A percentile compares a stretch with the other conserved stretches of the same genome.
Conservation (phyloP, 2,113 vertebrate species). For the Leiothrix lutea region DNA sequence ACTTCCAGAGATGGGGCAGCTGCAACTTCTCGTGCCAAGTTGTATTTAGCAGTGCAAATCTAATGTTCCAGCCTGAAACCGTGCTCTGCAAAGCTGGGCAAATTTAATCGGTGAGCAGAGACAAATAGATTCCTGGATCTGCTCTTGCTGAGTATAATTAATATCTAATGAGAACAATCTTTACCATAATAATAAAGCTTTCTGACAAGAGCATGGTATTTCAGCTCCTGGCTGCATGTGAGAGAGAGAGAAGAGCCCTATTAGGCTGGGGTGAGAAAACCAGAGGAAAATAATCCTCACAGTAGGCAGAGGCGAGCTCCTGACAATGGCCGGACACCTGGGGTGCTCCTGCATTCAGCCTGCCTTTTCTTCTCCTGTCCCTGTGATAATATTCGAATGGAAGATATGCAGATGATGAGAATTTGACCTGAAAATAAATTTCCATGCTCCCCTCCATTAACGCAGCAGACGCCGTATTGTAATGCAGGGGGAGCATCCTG, state of each 20-base stretch:
- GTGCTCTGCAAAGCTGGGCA: neutral
- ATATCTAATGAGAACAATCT: constrained; percentile 60
- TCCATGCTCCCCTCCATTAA: constrained; percentile 1
- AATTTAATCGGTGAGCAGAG: neutral
- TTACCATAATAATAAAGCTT: constrained; percentile 61
- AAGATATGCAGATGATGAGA: constrained; percentile 38
- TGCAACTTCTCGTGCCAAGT: neutral
- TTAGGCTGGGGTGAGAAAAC: neutral
- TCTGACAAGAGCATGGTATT: constrained; percentile 38
- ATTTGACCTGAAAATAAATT: constrained; percentile 55
- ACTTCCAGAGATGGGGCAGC: neutral
- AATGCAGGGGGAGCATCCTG: neutral
- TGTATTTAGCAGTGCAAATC: neutral
- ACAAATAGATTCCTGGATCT: constrained; percentile 52
- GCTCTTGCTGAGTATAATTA: constrained; percentile 57
- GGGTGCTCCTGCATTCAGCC: constrained; percentile 11
- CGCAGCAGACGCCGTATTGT: neutral
- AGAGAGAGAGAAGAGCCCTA: neutral
- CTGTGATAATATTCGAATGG: neutral
- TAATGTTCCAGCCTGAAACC: neutral
- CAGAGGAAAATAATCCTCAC: constrained; percentile 34
- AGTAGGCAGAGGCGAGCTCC: neutral
- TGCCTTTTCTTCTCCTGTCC: constrained; percentile 29
- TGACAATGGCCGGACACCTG: constrained; percentile 42
- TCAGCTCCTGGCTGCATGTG: constrained; percentile 12